Conservation (phyloP, 1,140 invertebrate species). For the Mesaphorura yosii region DNA sequence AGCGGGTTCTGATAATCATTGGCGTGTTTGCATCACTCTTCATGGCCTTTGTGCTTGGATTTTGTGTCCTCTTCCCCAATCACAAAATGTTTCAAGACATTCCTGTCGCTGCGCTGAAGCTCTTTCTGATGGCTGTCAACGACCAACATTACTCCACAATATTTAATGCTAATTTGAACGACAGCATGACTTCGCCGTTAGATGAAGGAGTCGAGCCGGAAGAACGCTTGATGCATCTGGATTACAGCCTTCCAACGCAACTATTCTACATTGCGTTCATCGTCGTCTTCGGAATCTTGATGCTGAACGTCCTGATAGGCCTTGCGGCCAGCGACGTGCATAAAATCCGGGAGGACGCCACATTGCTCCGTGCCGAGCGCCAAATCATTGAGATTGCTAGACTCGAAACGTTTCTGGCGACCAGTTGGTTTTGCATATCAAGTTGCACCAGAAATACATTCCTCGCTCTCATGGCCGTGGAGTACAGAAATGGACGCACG, state of each 20-base stretch:
- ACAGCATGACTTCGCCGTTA: no score
- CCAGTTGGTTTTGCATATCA: neutral
- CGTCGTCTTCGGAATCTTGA: constrained; percentile 12
- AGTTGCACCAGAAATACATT: neutral
- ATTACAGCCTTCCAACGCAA: neutral
- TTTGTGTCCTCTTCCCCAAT: constrained; percentile 4
- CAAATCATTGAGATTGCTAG: neutral
- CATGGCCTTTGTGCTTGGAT: constrained; percentile 7
- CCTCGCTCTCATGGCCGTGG: neutral
- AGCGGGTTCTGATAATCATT: constrained; percentile 9
- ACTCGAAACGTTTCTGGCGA: constrained; percentile 1
- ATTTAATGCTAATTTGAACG: neutral
- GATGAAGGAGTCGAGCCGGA: no score
- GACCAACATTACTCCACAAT: neutral
- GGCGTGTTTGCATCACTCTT: constrained; percentile 14
- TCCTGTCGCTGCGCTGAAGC: neutral
- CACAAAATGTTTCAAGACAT: no score
- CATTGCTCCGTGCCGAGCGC: neutral
- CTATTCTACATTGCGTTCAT: constrained; percentile 13
- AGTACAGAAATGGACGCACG: neutral
- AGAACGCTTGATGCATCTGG: neutral
- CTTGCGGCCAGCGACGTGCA: constrained; percentile 18
- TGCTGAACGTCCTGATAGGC: constrained; percentile 22
- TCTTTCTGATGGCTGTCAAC: constrained; percentile 11
- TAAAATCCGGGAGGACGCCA: neutral